Percentiles rank a stretch among this genome's conserved stretches.
Evolutionary conservation across 2,888 invertebrate species (phyloP).

Genomic region (Neelides folsomi): DNA sequence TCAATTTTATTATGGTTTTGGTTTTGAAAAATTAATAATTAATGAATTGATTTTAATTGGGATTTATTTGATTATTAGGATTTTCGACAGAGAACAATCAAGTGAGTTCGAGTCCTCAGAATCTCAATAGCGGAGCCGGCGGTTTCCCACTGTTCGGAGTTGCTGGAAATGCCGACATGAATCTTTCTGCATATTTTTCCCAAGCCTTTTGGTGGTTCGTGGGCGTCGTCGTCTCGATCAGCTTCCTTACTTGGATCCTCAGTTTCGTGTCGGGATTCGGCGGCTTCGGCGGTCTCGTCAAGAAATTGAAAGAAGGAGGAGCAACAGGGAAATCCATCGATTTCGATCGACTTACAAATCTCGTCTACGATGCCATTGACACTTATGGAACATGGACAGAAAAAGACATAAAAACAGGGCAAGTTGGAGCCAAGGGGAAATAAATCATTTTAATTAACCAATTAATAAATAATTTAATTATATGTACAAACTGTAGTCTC

Average conservation of each 20-base stretch:
- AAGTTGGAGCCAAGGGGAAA: neutral
- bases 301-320: conserved; percentile 9
- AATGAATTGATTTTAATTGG: no score
- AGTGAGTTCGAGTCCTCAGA: no score
- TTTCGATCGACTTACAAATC: conserved; percentile 25
- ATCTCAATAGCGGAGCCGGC: conserved; percentile 8
- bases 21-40: no score
- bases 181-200: conserved; percentile 27
- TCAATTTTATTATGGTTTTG: no score
- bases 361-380: conserved; percentile 28
- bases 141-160: conserved; percentile 20
- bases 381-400: conserved; percentile 18
- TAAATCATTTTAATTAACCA: neutral
- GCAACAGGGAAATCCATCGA: conserved; percentile 22
- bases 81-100: no score
- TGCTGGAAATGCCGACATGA: conserved; percentile 22
- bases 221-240: conserved; percentile 12
- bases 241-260: conserved; percentile 13
- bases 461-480: no score
- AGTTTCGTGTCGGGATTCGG: conserved; percentile 17
- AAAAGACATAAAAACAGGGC: neutral
- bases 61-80: no score
- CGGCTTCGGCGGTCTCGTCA: conserved; percentile 19
- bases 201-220: conserved; percentile 24
- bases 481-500: no score